Conservation (phyloP, 2,888 invertebrate genomes). For the Hypselothyrea guttata region DNA sequence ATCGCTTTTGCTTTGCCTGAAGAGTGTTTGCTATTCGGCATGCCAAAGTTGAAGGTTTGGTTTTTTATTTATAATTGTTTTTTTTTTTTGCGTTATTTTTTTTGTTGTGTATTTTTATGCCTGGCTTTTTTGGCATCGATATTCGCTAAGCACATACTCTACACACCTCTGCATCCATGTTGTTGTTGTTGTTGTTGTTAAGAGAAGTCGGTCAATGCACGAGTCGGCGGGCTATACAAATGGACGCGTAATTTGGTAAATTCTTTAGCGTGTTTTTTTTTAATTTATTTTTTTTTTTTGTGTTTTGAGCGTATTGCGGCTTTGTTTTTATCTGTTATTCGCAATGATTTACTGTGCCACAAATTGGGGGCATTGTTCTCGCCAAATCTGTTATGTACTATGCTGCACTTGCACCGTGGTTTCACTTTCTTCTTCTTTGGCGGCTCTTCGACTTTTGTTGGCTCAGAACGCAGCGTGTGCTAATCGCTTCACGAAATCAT, state of each 20-base stretch:
- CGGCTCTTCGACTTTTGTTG: slow-evolving; percentile 14
- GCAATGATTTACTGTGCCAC: too few species aligned
- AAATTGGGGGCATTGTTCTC: slow-evolving; percentile 16
- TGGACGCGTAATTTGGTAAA: slow-evolving; percentile 45
- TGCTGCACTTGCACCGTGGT: slow-evolving; percentile 6
- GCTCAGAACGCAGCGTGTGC: slow-evolving; percentile 64
- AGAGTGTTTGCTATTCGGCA: too few species aligned
- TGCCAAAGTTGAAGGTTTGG: neutral
- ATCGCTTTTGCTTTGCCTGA: neutral
- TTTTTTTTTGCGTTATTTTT: neutral
- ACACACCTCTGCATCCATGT: slow-evolving; percentile 70
- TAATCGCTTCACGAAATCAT: slow-evolving; percentile 80
- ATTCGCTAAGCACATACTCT: slow-evolving; percentile 20
- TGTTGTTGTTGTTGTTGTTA: slow-evolving; percentile 26
- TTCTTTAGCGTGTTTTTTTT: slow-evolving; percentile 41
- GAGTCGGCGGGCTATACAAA: slow-evolving; percentile 30
- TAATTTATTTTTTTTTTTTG: slow-evolving; percentile 49
- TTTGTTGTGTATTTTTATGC: neutral
- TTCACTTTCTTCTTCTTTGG: neutral
- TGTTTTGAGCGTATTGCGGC: too few species aligned
- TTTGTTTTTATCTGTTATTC: slow-evolving; percentile 37
- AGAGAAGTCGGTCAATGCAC: slow-evolving; percentile 52
- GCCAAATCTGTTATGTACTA: slow-evolving; percentile 9
- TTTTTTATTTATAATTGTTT: neutral
- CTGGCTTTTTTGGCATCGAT: slow-evolving; percentile 10